Percentiles rank a stretch among this genome's conserved stretches.
Conservation (phyloP, 2,888 invertebrate genomes). For the Caenorhabditis angaria region DNA sequence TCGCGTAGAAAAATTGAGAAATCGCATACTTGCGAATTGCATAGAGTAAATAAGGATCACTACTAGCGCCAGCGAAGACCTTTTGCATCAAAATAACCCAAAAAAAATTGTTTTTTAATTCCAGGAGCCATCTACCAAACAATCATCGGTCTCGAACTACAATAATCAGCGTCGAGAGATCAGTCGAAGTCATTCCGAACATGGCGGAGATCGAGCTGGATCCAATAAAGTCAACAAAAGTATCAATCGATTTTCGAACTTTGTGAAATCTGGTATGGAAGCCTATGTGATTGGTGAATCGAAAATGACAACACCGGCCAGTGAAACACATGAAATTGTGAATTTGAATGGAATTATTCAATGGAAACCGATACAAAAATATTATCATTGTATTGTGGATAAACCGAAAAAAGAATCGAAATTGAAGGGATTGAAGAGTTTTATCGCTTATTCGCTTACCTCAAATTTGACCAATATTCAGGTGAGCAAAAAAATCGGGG, state of each 20-base stretch:
- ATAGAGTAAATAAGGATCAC: conserved; percentile 14
- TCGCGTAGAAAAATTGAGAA: conserved; percentile 25
- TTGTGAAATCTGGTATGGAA: conserved; percentile 89
- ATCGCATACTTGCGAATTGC: conserved; percentile 14
- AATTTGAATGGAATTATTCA: conserved; percentile 71
- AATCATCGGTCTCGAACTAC: conserved; percentile 13
- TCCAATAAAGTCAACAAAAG: conserved; percentile 47
- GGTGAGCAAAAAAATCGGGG: conserved; percentile 30
- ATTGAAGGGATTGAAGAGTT: conserved; percentile 93
- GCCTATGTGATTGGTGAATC: conserved; percentile 85
- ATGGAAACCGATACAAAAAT: conserved; percentile 82
- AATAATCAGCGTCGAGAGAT: conserved; percentile 36
- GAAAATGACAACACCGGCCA: conserved; percentile 73
- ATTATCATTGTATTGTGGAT: conserved; percentile 86
- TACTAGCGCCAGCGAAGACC: neutral
- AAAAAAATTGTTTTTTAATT: conserved; percentile 8
- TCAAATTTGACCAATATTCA: conserved; percentile 79
- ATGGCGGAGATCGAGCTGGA: conserved; percentile 29
- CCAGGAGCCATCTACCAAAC: conserved; percentile 23
- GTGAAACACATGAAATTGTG: conserved; percentile 64
- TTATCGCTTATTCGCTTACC: conserved; percentile 93
- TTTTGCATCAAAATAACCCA: neutral
- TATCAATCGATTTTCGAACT: conserved; percentile 80
- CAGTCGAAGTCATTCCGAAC: conserved; percentile 47
- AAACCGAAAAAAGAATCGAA: conserved; percentile 97